Percentiles rank a stretch among this genome's conserved stretches.
phyloP scores from a whole-genome alignment of 2,888 invertebrate genomes.

The Lasiommata megera region DNA sequence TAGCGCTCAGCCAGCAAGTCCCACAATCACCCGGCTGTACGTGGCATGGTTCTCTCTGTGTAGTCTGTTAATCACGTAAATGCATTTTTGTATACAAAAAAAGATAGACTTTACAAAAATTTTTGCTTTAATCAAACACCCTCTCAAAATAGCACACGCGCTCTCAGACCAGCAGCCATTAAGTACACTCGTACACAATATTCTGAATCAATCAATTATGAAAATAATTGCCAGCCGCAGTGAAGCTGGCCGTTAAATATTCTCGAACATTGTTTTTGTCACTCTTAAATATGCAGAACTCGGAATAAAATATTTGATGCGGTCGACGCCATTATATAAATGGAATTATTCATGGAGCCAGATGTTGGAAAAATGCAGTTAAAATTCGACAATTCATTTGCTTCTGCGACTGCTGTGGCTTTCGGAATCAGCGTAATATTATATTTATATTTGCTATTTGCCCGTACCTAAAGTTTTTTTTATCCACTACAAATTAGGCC shows the following conservation, averaged over 20 bases:
- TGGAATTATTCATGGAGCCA: constrained; percentile 73
- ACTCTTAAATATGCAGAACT: constrained; percentile 74
- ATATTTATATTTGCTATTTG: constrained; percentile 4
- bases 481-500: no score
- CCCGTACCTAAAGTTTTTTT: no score
- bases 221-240: constrained; percentile 32
- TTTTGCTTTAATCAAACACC: not conserved
- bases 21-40: no score
- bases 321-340: constrained; percentile 72
- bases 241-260: constrained; percentile 46
- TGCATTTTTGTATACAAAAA: no score
- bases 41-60: no score
- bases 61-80: no score
- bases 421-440: constrained; percentile 24
- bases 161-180: not conserved
- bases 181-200: constrained; percentile 11
- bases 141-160: not conserved
- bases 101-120: no score
- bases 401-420: constrained; percentile 65
- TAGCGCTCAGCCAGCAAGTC: no score
- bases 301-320: constrained; percentile 74
- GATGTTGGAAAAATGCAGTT: constrained; percentile 70
- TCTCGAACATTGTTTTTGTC: constrained; percentile 64
- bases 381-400: constrained; percentile 74
- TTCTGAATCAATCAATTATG: constrained; percentile 25